These are phyloP conservation scores for Globia sparganii DNA, from an alignment of 2,888 invertebrate species.

Conservation along the genomic window DNA sequence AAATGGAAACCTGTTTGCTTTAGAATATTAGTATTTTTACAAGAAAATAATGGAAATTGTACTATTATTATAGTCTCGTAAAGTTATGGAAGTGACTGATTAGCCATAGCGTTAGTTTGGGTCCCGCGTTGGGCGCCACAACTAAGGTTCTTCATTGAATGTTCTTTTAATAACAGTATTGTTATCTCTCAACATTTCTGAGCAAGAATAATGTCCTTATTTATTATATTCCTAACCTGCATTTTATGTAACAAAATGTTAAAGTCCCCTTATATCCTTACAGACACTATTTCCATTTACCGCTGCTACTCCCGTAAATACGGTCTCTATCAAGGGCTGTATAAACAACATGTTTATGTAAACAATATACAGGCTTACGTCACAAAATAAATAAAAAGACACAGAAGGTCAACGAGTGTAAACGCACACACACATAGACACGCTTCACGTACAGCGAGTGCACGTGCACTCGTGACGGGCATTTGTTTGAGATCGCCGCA, in stretches of 20 bases:
- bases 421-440: neutral
- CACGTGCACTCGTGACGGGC: neutral
- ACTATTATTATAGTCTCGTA: neutral
- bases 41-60: neutral
- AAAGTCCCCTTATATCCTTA: conserved; percentile 14
- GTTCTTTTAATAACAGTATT: neutral
- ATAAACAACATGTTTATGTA: conserved; percentile 40
- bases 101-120: neutral
- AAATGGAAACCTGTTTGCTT: neutral
- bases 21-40: neutral
- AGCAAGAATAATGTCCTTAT: neutral
- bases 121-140: neutral
- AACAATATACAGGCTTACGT: conserved; percentile 40
- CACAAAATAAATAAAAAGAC: neutral
- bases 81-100: neutral
- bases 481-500: neutral
- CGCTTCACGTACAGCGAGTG: neutral
- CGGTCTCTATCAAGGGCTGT: conserved; percentile 37
- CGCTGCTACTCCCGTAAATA: conserved; percentile 22
- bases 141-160: neutral
- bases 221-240: neutral
- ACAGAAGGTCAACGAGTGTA: neutral
- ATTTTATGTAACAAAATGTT: conserved; percentile 7
- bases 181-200: too few relatives aligned
- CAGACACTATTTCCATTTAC: conserved; percentile 24